Base-by-base conservation (phyloP, 2,113 vertebrate species). In the Shinisaurus crocodilurus region DNA sequence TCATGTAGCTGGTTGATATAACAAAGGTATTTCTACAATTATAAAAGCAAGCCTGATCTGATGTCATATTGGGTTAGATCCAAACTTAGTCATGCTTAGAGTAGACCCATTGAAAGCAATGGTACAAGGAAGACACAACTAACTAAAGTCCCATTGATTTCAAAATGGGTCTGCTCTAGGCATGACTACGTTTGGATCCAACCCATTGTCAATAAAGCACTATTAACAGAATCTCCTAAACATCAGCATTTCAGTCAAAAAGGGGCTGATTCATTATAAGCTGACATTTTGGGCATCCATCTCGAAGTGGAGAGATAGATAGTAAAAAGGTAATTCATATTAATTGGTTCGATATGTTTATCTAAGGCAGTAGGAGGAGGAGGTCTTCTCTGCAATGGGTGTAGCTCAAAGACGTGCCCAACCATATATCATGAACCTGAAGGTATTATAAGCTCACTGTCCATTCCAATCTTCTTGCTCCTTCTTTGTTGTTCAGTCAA, bases 1-100 rank as follows among this genome's bases (percentile, higher is more conserved):
- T 1, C 83, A 60, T 5, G 67, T 13, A 76, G 37, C 15, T 87
- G 50, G 8, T 63, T 91, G 85, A 89, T 69, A 34, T 76, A 37
- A 40, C 40, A 63, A 18, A 45, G 82, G 40, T 15, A 4, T 92
- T 43, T 89, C 85, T 89, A 37, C 84, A 90, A 54, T 65, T 37
- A 76, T 27, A 20, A 75, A 76, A 69, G 65, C 65, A 43, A 76
- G 37, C 37, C 16, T 43, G 20, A 76, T 12, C 13, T 9, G 54
- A 12, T 54, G n/a, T n/a, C 16, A 23, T 63, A 63, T 23, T 23
- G 20, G 3, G 20, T 63, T 63, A 63, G 16, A 63, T 63, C 60
- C 20, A 63, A 18, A 63, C 60, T 5, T 63, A 63, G 60, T 23
- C 20, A 12, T 20, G 60, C 60, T 63, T 63, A 63, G 60, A 63